Evolutionary conservation across 2,113 vertebrate species (phyloP).

Genomic region (Pyrgilauda ruficollis): DNA sequence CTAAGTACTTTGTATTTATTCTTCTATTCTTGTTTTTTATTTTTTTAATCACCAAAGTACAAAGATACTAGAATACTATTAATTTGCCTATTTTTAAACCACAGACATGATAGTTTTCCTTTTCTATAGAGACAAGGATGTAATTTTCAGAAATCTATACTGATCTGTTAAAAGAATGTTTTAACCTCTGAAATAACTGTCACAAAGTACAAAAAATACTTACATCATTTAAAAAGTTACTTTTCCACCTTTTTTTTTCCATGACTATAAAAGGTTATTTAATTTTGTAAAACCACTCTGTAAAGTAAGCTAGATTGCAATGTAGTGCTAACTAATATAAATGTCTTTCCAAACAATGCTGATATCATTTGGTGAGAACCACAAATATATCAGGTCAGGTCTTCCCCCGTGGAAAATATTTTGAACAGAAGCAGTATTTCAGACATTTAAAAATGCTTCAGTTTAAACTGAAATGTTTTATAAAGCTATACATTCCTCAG

Average conservation of each 20-base stretch:
- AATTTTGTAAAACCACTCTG: slow-evolving; percentile 35
- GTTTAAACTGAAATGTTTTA: slow-evolving; percentile 53
- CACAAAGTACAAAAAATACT: slow-evolving; percentile 20
- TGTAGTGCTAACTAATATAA: slow-evolving; percentile 16
- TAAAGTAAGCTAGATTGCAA: slow-evolving; percentile 34
- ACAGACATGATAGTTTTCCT: slow-evolving; percentile 59
- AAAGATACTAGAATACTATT: slow-evolving; percentile 66
- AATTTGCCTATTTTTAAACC: slow-evolving; percentile 56
- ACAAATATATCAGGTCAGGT: slow-evolving; percentile 48
- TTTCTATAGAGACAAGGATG: slow-evolving; percentile 59
- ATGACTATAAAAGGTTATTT: background rate
- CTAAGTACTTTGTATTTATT: slow-evolving; percentile 68
- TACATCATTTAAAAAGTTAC: background rate
- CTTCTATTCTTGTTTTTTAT: slow-evolving; percentile 59
- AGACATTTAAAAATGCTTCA: slow-evolving; percentile 62
- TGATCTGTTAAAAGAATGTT: slow-evolving; percentile 34
- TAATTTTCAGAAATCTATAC: slow-evolving; percentile 54
- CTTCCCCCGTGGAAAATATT: slow-evolving; percentile 27
- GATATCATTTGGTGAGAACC: slow-evolving; percentile 36
- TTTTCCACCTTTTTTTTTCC: background rate
- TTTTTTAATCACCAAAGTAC: slow-evolving; percentile 56
- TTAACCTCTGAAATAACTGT: slow-evolving; percentile 20
- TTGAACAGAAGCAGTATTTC: slow-evolving; percentile 61
- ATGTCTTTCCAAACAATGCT: background rate
- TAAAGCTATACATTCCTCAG: slow-evolving; percentile 53